Evolutionary conservation across 2,113 vertebrate species (phyloP), one percentile per base, ranked within the genome.

Genomic region (Athene cunicularia): DNA sequence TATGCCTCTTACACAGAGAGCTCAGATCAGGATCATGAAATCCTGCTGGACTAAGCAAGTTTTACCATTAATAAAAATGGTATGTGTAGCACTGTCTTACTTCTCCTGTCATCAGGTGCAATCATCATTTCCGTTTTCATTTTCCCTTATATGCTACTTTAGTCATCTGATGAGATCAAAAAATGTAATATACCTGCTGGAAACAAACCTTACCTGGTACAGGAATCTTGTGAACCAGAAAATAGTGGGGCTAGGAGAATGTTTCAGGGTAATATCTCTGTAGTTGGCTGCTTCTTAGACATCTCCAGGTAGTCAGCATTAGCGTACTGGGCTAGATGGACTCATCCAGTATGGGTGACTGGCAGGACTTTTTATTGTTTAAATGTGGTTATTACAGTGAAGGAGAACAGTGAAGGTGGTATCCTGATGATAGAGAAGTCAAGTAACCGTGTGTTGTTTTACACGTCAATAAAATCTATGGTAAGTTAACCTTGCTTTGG

Each of bases 1-100:
- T 35, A 75, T 97, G 96, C 80, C 97, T 24, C 90, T 97, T 74
- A 77, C 80, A 63, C 88, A 95, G 66, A 90, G 96, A 90, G 71
- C 74, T 68, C 91, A 79, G 62, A 88, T 96, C 30, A 96, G 96
- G 87, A 33, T 92, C 9, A 19, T 93, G 50, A 79, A 76, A 62
- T 86, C 27, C 14, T 5, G 11, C 55, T 97, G 97, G 97, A 83
- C 87, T 22, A 49, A 80, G 30, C 55, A 87, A 63, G 80, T 91
- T 88, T 50, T 64, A 53, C 85, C 89, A 33, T 85, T 97, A 58
- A 27, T 94, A 81, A 90, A 56, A 88, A 89, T 93, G 91, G 96
- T 96, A 97, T 4, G 88, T 81, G 20, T 74, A 33, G 32, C 17
- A 56, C 14, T 79, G 24, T 45, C 49, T 91, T 64, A 41, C 24